Percentiles rank a stretch among this genome's conserved stretches.
Conservation (phyloP, 2,113 vertebrate genomes). For the Talpa occidentalis region DNA sequence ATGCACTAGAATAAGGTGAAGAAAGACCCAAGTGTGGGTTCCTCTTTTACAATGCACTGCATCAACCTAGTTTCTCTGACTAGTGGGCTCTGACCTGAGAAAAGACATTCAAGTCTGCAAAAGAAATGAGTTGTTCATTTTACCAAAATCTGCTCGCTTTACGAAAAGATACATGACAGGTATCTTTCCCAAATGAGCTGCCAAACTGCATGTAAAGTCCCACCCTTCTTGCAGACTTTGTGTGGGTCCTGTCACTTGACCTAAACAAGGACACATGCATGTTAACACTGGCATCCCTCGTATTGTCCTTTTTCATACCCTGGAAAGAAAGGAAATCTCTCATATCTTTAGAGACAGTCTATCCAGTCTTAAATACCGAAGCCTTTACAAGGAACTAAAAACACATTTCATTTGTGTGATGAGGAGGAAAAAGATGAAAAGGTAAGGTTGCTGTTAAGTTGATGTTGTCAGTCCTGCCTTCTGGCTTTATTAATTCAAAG, state of each 20-base stretch:
- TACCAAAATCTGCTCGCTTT: background rate
- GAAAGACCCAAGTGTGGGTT: background rate
- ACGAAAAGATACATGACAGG: background rate
- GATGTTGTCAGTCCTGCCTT: background rate
- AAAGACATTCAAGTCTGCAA: background rate
- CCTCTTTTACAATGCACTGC: background rate
- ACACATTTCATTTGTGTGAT: background rate
- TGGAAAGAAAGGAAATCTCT: conserved; percentile 12
- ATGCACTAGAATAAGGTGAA: background rate
- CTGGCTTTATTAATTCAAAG: background rate
- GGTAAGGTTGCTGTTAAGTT: background rate
- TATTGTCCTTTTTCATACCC: background rate
- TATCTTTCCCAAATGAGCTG: background rate
- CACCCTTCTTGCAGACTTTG: background rate
- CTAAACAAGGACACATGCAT: background rate
- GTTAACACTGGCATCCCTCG: background rate
- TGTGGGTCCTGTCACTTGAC: background rate
- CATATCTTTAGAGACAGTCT: background rate
- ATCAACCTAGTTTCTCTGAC: background rate
- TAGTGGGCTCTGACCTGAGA: background rate
- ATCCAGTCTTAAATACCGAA: background rate
- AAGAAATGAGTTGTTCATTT: background rate
- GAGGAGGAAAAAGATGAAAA: background rate
- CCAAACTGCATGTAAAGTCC: background rate
- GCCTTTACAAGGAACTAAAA: background rate